Conservation (phyloP, 1,140 invertebrate species). For the Triops longicaudatus region DNA sequence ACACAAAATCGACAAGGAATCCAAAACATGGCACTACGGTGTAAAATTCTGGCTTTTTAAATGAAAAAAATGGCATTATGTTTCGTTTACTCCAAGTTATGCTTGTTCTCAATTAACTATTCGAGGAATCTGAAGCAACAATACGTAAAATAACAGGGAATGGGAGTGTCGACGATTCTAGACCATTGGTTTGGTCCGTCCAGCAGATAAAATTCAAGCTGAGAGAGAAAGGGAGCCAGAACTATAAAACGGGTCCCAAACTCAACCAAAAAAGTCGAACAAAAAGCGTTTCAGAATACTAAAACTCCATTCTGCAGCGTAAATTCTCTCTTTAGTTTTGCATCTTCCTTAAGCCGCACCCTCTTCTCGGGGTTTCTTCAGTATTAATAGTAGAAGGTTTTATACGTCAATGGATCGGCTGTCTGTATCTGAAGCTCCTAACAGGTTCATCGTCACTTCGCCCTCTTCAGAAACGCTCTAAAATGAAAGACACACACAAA, state of each 20-base stretch:
- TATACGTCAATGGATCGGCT: constrained; percentile 19
- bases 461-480: constrained; percentile 27
- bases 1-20: too few relatives aligned
- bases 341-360: background rate
- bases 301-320: background rate
- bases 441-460: background rate
- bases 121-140: background rate
- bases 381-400: too few relatives aligned
- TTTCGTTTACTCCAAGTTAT: background rate
- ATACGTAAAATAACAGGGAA: background rate
- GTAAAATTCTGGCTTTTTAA: too few relatives aligned
- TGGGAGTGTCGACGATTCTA: background rate
- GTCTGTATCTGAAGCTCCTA: constrained; percentile 14
- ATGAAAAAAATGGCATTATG: background rate
- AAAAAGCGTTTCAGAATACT: background rate
- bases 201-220: background rate
- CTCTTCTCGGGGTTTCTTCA: too few relatives aligned
- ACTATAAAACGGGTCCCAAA: background rate
- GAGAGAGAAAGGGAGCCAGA: background rate
- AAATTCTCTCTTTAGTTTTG: background rate
- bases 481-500: background rate
- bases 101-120: background rate
- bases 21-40: too few relatives aligned
- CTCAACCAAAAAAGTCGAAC: too few relatives aligned
- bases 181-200: background rate